Percentiles rank a stretch among this genome's conserved stretches.
Conservation (phyloP, 2,113 vertebrate genomes). For the Phalacrocorax brasilianus region DNA sequence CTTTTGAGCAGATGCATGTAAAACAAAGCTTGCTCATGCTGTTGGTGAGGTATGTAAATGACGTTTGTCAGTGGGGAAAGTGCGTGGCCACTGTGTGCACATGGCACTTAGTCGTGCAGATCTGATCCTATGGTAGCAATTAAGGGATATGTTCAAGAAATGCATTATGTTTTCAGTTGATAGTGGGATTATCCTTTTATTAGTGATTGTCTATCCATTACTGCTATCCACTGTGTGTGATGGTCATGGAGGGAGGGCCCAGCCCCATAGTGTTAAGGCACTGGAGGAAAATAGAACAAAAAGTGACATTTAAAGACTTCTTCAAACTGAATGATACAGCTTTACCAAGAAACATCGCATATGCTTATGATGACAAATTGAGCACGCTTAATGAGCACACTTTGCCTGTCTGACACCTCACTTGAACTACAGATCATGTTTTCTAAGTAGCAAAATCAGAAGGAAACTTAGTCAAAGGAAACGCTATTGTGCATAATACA, state of each 20-base stretch:
- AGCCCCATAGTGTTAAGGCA: background rate
- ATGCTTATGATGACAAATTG: background rate
- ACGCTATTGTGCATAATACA: background rate
- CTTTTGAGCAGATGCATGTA: background rate
- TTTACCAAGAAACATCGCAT: background rate
- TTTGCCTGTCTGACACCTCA: background rate
- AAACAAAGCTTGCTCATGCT: background rate
- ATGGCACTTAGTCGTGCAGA: background rate
- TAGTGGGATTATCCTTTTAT: background rate
- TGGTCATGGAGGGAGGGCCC: background rate
- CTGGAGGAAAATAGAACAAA: background rate
- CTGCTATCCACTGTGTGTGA: background rate
- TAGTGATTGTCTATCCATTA: background rate
- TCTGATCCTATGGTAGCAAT: background rate
- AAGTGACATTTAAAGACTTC: background rate
- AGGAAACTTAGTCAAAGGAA: background rate
- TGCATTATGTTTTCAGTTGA: background rate
- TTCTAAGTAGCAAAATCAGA: background rate
- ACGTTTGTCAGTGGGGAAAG: background rate
- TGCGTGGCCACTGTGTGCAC: background rate
- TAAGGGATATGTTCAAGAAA: background rate
- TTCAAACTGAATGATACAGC: background rate
- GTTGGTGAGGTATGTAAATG: background rate
- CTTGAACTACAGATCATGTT: background rate
- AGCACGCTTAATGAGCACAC: background rate